Evolutionary conservation across 2,113 vertebrate genomes (phyloP).

Genomic region (Cichladusa arquata): DNA sequence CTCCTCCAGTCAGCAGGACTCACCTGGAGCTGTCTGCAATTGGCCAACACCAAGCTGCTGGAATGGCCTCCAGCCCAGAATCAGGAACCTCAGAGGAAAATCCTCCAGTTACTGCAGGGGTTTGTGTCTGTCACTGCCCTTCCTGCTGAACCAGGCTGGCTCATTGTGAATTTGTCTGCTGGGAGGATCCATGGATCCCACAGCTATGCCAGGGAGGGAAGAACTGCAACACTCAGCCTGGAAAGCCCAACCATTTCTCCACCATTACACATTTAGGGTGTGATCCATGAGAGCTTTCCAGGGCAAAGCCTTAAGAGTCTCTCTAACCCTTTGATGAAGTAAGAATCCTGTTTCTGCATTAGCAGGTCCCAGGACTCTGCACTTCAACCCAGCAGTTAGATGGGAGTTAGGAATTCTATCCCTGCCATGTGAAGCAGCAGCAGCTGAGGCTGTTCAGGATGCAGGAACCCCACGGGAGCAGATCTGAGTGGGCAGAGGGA

Average conservation of each 20-base stretch:
- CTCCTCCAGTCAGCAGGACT: background rate
- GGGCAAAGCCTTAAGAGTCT: background rate
- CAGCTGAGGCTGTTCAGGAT: background rate
- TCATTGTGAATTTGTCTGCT: background rate
- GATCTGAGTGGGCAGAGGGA: accelerated
- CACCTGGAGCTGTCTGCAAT: background rate
- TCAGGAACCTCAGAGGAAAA: background rate
- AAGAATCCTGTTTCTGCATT: background rate
- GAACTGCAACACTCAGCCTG: background rate
- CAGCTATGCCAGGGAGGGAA: background rate
- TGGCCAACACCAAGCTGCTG: background rate
- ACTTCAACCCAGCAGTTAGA: background rate
- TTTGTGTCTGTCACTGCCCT: background rate
- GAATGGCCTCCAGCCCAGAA: background rate
- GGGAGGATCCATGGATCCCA: accelerated
- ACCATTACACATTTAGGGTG: background rate
- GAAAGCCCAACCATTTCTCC: background rate
- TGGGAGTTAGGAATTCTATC: background rate
- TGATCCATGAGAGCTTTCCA: background rate
- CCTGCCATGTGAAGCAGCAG: background rate
- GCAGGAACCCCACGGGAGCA: background rate
- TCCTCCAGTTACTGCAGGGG: background rate
- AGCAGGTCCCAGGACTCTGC: background rate
- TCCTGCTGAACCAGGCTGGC: background rate
- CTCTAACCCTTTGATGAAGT: accelerated